These are phyloP conservation scores for Callionymus lyra DNA, from an alignment of 2,113 vertebrate genomes.

Conservation along the genomic window DNA sequence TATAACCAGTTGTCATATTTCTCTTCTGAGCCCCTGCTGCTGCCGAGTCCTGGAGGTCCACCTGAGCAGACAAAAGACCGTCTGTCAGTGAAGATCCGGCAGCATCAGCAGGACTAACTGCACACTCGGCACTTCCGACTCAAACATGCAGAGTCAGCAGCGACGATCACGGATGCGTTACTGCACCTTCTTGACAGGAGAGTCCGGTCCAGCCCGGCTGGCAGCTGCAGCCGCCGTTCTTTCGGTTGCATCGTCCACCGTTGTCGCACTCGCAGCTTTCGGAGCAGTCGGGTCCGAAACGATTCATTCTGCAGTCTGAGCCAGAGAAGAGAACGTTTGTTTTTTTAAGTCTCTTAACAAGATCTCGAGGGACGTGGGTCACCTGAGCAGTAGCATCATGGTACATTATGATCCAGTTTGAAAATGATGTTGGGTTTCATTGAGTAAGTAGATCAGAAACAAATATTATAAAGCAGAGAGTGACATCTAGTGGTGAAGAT, in stretches of 20 bases:
- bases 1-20: constrained; percentile 47
- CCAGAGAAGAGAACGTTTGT: neutral
- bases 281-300: constrained; percentile 74
- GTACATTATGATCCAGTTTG: no score
- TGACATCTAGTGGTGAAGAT: no score
- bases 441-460: no score
- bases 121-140: neutral
- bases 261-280: constrained; percentile 73
- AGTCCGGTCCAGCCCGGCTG: constrained; percentile 64
- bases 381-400: no score
- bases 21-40: constrained; percentile 22
- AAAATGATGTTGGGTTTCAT: no score
- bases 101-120: no score
- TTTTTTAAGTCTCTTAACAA: no score
- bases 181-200: constrained; percentile 74
- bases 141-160: neutral
- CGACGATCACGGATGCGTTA: constrained; percentile 13
- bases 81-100: no score
- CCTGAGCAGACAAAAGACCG: constrained; percentile 28
- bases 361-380: no score
- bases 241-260: constrained; percentile 63
- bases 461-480: no score
- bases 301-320: constrained; percentile 69
- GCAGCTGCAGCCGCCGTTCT: constrained; percentile 78
- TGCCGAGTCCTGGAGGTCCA: constrained; percentile 32